Evolutionary conservation across 2,797 vertebrate genomes (phyloP), one percentile per base, ranked within the genome.

Genomic region (Myotis findleyi): DNA sequence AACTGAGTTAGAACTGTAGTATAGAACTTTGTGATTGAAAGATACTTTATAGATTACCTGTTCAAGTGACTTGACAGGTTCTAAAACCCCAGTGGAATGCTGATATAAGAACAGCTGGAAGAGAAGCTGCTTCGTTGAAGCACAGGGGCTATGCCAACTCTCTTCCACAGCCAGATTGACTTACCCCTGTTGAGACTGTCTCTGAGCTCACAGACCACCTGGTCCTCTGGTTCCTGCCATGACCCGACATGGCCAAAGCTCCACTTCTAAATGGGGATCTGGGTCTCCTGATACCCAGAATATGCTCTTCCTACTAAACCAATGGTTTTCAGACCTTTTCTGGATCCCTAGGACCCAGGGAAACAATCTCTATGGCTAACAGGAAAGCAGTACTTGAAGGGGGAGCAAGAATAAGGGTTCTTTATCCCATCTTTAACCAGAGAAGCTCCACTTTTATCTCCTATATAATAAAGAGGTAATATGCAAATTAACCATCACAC

Each of bases 11-110:
- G 55, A 77, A 44, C 23, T 6, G 38, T 89, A 44, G 25, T 55
- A 47, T 23, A 84, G 30, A 88, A 59, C 59, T 92, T 73, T 7
- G 14, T 87, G 55, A 87, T 80, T 87, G 57, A 92, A 75, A 86
- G 13, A 55, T 38, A 66, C 30, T 68, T 62, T 62, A 68, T 69
- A 80, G 27, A 85, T 90, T 12, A 73, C 5, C 47, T 62, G 8
- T 62, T 23, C 11, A 81, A 51, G 13, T 80, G 66, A 62, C 76
- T 95, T 86, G 71, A 76, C 8, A 91, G 76, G 68, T 77, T 89
- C 71, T 86, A 27, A 47, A 86, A 62, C 23, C 20, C 18, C 21
- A 44, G 0, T 27, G 7, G 44, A 89, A 64, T 5, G 33, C 62
- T 44, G 30, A 9, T 9, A 49, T 12, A 62, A 21, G 18, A 82